Evolutionary conservation across 1,140 invertebrate species (phyloP).

Genomic region (Microplitis demolitor): DNA sequence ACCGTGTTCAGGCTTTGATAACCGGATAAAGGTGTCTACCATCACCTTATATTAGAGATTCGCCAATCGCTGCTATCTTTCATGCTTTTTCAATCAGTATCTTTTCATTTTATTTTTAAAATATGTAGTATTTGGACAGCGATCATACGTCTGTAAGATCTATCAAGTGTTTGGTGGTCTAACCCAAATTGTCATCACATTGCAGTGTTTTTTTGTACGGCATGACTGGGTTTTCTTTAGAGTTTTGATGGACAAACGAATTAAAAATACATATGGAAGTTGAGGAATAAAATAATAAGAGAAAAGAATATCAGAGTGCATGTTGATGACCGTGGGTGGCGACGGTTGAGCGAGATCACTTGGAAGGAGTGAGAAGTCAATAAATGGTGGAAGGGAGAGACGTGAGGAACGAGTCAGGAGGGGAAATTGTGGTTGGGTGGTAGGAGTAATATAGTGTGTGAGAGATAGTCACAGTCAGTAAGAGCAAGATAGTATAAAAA

Average conservation of each 20-base stretch:
- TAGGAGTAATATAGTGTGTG: constrained; percentile 2
- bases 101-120: not conserved
- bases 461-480: not conserved
- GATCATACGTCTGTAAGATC: no score
- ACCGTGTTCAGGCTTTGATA: constrained; percentile 25
- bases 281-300: not conserved
- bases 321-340: constrained; percentile 20
- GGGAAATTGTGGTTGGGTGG: constrained; percentile 14
- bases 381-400: not conserved
- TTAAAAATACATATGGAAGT: not conserved
- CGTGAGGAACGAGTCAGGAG: not conserved
- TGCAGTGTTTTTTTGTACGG: no score
- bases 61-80: constrained; percentile 8
- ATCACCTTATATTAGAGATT: constrained; percentile 10
- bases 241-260: constrained; percentile 15
- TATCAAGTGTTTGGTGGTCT: no score
- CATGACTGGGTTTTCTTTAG: no score
- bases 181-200: no score
- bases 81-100: constrained; percentile 16
- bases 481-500: constrained; percentile 22
- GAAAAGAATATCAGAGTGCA: constrained; percentile 7
- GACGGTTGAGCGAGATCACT: constrained; percentile 24
- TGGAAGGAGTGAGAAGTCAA: constrained; percentile 26
- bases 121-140: not conserved
- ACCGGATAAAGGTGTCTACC: constrained; percentile 16